Evolutionary conservation across 2,113 vertebrate genomes (phyloP), one percentile per base, ranked within the genome.

Genomic region (Callorhinus ursinus): DNA sequence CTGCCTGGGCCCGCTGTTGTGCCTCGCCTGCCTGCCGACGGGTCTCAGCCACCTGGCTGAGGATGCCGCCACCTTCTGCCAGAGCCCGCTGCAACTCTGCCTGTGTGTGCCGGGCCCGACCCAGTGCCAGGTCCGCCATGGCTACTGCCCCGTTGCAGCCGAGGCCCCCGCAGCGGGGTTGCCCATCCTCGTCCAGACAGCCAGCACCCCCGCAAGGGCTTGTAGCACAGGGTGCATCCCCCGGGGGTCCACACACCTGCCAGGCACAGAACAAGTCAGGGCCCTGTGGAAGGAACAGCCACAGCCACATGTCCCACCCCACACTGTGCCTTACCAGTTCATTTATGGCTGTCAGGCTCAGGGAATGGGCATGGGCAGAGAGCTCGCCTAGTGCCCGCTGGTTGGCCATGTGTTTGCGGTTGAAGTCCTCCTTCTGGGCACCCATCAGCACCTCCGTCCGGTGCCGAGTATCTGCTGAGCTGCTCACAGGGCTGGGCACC

Each of bases 191-290:
- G 0, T 99, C 99, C 14, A 98, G 99, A 98, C 99, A 99, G 53
- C 99, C 99, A 0, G 99, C 99, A 51, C 99, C 99, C 3, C 99
- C 99, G 2, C 99, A 99, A 9, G 99, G 99, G 96, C 99, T 99
- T 80, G 99, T 99, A 0, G 98, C 98, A n/a, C 99, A 99, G 24
- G 99, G 99, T 51, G 98, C 98, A 0, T 99, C 98, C 1, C 99
- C 99, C 0, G 97, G 98, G 0, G 98, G 98, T 13, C 99, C 99
- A 2, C 99, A 99, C 21, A 99, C 99, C 99, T 99, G 98, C 46
- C 79, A 94, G 72, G 51, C 61, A 97, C 26, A 97, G 33, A 92
- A 95, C 28, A 92, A 93, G 33, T 96, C 51, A 96, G 87, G 69
- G 31, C 85, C 57, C 57, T 11, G n/a, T 33, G 22, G 49, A 46